Evolutionary conservation across 1,140 invertebrate species (phyloP), one percentile per base, ranked within the genome.

Genomic region (Lepidostoma basale): DNA sequence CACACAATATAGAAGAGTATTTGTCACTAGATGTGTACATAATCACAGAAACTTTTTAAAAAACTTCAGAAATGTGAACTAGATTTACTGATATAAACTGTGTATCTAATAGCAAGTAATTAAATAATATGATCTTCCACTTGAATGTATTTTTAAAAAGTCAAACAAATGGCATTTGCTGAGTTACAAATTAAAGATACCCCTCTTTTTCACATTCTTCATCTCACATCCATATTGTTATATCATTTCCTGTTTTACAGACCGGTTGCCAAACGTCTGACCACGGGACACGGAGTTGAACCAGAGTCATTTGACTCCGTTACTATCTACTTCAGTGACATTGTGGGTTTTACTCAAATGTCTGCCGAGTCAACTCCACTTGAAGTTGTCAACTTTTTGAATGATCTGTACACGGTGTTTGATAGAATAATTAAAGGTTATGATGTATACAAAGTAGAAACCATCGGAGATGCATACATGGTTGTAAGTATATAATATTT

Each of bases 241-340:
- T 1, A 5, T 12, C 33, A 36, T 9, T 67, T 72, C 70, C 66
- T 74, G 67, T 70, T 75, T 71, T 83, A 83, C 28, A 92, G 90
- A 77, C 91, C 92, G 44, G 93, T 95, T 63, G 92, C 93, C 47
- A 86, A 89, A 78, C 89, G 88, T 75, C 83, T 99, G 67, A 97
- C 95, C 40, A 89, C 88, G 72, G 95, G 95, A 22, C 90, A 92
- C 74, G 90, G 92, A 3, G 95, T 98, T 1, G 92, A 95, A 79
- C 96, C 97, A 3, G 97, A 98, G 83, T 92, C 92, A 0, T 99
- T 94, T 81, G 94, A 97, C 82, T 88, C 89, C 71, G 95, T 92
- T 39, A 98, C 97, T 23, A 98, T 99, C 73, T 98, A 98, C 82
- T 99, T 99, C 83, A 98, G 95, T 77, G 97, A 99, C 81, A 98